A percentile compares a stretch with the other conserved stretches of the same genome.
phyloP scores from a whole-genome alignment of 2,888 invertebrate genomes.

The Caenorhabditis auriculariae region DNA sequence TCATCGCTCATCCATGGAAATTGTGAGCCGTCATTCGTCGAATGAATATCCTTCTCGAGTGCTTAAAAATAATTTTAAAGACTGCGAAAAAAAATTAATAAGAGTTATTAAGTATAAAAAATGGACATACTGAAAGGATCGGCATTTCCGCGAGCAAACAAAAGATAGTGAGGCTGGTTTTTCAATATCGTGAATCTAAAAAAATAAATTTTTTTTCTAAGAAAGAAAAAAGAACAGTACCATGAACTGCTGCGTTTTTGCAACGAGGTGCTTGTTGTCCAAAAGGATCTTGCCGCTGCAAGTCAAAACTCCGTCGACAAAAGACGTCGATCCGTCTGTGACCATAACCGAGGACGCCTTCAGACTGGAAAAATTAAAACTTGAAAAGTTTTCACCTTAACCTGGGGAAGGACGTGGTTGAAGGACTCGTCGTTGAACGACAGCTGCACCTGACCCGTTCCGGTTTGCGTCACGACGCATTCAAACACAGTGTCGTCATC shows the following conservation, averaged over 20 bases:
- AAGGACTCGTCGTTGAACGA: slow-evolving; percentile 50
- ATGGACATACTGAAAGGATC: slow-evolving; percentile 36
- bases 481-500: slow-evolving; percentile 50
- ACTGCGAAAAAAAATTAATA: neutral
- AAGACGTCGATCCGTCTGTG: slow-evolving; percentile 24
- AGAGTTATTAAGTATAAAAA: neutral
- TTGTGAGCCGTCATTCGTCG: slow-evolving; percentile 38
- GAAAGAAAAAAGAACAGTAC: slow-evolving; percentile 6
- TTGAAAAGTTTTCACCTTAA: too few relatives aligned
- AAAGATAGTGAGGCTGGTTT: slow-evolving; percentile 30
- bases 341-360: slow-evolving; percentile 36
- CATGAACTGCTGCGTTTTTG: slow-evolving; percentile 34
- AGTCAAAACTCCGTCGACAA: slow-evolving; percentile 35
- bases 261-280: slow-evolving; percentile 28
- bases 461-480: slow-evolving; percentile 36
- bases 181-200: slow-evolving; percentile 41
- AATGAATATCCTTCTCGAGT: slow-evolving; percentile 49
- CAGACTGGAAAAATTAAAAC: too few relatives aligned
- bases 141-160: slow-evolving; percentile 47
- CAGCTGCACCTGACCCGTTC: slow-evolving; percentile 34
- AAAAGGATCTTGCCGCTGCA: slow-evolving; percentile 36
- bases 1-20: slow-evolving; percentile 51
- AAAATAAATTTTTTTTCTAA: slow-evolving; percentile 1
- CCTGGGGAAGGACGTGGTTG: slow-evolving; percentile 45
- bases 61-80: slow-evolving; percentile 35